Evolutionary conservation across 2,113 vertebrate genomes (phyloP).

Genomic region (Cacatua alba): DNA sequence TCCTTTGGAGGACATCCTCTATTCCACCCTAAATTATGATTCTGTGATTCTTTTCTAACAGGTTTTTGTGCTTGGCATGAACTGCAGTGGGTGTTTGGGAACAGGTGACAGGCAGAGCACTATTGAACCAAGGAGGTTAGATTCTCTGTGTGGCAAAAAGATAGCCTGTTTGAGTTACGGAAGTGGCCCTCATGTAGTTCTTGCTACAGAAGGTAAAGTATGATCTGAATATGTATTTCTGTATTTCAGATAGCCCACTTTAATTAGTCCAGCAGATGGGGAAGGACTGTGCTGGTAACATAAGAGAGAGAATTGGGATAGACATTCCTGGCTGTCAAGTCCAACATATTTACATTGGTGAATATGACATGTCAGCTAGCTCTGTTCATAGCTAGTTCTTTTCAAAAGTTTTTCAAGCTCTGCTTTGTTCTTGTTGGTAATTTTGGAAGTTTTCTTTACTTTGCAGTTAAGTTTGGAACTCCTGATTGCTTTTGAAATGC

Average conservation of each 20-base stretch:
- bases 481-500: not conserved
- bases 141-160: constrained; percentile 91
- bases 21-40: not conserved
- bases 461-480: not conserved
- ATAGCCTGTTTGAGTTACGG: constrained; percentile 94
- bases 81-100: constrained; percentile 94
- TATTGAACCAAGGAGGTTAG: constrained; percentile 90
- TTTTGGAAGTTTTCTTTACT: not conserved
- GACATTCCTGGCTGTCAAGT: not conserved
- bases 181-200: constrained; percentile 93
- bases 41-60: constrained; percentile 66
- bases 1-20: not conserved
- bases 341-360: not conserved
- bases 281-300: not conserved
- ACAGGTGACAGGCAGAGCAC: constrained; percentile 92
- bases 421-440: not conserved
- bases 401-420: not conserved
- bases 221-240: not conserved
- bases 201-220: constrained; percentile 88
- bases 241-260: not conserved
- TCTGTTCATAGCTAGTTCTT: not conserved
- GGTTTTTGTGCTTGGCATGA: constrained; percentile 96
- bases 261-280: not conserved
- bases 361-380: not conserved
- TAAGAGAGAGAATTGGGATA: not conserved